Percentiles rank a stretch among this genome's conserved stretches.
phyloP scores from a whole-genome alignment of 2,888 invertebrate species.

The Drosophila peninsularis region DNA sequence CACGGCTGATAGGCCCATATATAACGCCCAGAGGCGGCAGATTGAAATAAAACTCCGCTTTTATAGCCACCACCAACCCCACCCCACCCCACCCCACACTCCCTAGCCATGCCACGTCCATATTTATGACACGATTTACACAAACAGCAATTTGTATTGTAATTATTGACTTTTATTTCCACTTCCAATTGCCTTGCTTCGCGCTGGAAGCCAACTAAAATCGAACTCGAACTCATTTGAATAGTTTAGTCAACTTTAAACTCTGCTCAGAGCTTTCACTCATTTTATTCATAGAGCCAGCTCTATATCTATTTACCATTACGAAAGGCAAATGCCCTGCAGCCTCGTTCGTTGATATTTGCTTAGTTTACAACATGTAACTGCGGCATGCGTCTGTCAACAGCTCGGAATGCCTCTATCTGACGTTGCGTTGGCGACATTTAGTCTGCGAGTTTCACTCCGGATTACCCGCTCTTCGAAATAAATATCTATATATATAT shows the following conservation, averaged over 20 bases:
- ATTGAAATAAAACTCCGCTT: constrained; percentile 78
- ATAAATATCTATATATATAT: background rate
- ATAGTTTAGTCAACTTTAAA: constrained; percentile 1
- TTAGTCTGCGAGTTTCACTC: constrained; percentile 57
- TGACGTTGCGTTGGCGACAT: constrained; percentile 59
- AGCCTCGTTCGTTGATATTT: constrained; percentile 57
- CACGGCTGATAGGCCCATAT: constrained; percentile 63
- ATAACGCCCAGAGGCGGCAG: constrained; percentile 73
- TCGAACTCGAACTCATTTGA: background rate
- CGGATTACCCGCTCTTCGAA: constrained; percentile 15
- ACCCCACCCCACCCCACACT: background rate
- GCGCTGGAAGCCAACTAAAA: background rate
- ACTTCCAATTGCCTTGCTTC: constrained; percentile 21
- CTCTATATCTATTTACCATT: background rate
- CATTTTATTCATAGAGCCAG: background rate
- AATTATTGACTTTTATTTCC: constrained; percentile 63
- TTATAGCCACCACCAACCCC: constrained; percentile 64
- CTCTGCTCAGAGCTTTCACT: background rate
- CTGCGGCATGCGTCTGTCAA: constrained; percentile 45
- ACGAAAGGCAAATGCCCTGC: constrained; percentile 29
- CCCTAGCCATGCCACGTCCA: constrained; percentile 18
- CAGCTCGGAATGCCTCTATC: constrained; percentile 29
- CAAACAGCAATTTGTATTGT: constrained; percentile 73
- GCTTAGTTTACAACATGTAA: constrained; percentile 68
- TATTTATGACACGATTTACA: constrained; percentile 72